Conservation (phyloP, 1,140 invertebrate genomes). For the Brachionus angularis region DNA sequence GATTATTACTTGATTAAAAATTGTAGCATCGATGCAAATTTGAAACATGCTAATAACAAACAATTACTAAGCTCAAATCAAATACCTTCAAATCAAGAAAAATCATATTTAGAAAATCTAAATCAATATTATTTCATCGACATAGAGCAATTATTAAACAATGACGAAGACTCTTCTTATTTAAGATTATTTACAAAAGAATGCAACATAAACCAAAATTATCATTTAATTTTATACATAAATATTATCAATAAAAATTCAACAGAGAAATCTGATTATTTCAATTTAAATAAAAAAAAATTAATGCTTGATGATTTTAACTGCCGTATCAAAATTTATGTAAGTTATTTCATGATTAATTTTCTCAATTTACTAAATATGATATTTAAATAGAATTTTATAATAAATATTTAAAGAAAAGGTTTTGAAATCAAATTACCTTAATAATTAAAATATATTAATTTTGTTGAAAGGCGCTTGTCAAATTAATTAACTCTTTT, state of each 20-base stretch:
- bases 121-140: constrained; percentile 1
- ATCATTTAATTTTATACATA: constrained; percentile 28
- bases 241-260: background rate
- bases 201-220: background rate
- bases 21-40: background rate
- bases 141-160: background rate
- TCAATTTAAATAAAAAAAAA: background rate
- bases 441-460: no score
- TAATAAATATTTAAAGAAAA: no score
- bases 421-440: no score
- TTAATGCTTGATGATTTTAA: background rate
- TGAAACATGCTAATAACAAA: no score
- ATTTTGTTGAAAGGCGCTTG: no score
- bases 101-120: background rate
- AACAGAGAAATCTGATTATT: no score
- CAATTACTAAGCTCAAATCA: no score
- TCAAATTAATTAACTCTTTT: no score
- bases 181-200: constrained; percentile 26
- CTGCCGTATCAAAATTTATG: constrained; percentile 2
- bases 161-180: constrained; percentile 9
- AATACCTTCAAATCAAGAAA: background rate
- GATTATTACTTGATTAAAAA: background rate
- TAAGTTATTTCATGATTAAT: no score
- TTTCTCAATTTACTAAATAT: no score
- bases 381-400: no score